These are phyloP conservation scores for Odontesthes bonariensis DNA, from an alignment of 2,113 vertebrate species.

Conservation along the genomic window DNA sequence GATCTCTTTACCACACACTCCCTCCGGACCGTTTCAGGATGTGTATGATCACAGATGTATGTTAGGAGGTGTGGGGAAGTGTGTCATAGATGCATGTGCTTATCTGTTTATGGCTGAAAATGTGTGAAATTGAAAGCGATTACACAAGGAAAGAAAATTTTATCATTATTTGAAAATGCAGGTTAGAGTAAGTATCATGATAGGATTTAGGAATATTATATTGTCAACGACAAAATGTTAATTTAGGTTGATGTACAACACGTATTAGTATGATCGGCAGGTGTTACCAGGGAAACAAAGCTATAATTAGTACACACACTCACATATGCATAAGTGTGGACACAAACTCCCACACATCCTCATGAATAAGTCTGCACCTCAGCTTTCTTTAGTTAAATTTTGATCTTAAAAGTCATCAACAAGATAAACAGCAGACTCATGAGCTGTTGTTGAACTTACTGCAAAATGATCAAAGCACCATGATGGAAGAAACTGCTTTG, in stretches of 20 bases:
- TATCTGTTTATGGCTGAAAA: background rate
- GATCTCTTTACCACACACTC: constrained; percentile 62
- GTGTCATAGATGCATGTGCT: background rate
- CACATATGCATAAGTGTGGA: constrained; percentile 29
- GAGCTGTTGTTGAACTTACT: background rate
- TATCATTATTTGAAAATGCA: background rate
- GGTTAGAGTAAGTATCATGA: constrained; percentile 17
- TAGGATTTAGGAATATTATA: constrained; percentile 10
- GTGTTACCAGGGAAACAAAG: constrained; percentile 74
- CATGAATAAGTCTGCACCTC: constrained; percentile 2
- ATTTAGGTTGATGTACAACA: constrained; percentile 27
- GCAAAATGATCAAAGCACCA: too few relatives aligned
- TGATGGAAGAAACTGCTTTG: too few relatives aligned
- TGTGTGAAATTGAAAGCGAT: background rate
- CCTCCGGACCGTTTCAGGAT: constrained; percentile 57
- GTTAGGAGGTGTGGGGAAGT: constrained; percentile 42
- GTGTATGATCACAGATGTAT: constrained; percentile 68
- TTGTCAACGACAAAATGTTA: constrained; percentile 47
- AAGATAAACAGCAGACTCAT: constrained; percentile 3
- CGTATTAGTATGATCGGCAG: constrained; percentile 54
- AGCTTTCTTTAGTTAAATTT: background rate
- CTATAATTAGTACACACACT: constrained; percentile 71
- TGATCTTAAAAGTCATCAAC: background rate
- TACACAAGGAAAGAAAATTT: background rate
- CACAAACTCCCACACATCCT: constrained; percentile 42